These are phyloP conservation scores for Resseliella maxima DNA, from an alignment of 2,888 invertebrate species.

Conservation along the genomic window DNA sequence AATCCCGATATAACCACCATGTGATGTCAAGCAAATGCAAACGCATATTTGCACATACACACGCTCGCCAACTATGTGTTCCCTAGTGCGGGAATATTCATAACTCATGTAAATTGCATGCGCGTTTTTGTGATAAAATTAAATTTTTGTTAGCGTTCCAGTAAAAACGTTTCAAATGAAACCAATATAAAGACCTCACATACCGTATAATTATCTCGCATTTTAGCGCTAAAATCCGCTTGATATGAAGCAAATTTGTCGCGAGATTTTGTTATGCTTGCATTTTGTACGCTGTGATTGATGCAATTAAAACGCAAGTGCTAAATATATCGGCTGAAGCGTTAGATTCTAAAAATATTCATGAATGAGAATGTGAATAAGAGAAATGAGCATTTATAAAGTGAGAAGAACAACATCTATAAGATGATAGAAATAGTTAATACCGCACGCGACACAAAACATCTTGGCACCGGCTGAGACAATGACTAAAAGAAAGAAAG, in stretches of 20 bases:
- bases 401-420: neutral
- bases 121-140: neutral
- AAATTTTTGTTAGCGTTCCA: neutral
- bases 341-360: conserved; percentile 29
- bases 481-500: no score
- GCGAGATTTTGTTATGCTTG: neutral
- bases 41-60: neutral
- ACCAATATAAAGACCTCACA: neutral
- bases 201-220: no score
- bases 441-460: conserved; percentile 1
- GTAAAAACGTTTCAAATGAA: neutral
- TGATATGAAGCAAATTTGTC: no score
- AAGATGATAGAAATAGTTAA: neutral
- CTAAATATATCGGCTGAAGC: conserved; percentile 14
- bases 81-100: neutral
- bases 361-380: neutral
- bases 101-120: neutral
- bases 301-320: conserved; percentile 47
- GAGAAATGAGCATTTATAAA: neutral
- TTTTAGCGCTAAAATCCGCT: no score
- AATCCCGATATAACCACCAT: neutral
- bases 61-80: neutral
- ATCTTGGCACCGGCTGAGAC: neutral
- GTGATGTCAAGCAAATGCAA: conserved; percentile 22
- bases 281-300: neutral